Evolutionary conservation across 2,888 invertebrate species (phyloP), one percentile per base, ranked within the genome.

Genomic region (Odontocerum albicorne): DNA sequence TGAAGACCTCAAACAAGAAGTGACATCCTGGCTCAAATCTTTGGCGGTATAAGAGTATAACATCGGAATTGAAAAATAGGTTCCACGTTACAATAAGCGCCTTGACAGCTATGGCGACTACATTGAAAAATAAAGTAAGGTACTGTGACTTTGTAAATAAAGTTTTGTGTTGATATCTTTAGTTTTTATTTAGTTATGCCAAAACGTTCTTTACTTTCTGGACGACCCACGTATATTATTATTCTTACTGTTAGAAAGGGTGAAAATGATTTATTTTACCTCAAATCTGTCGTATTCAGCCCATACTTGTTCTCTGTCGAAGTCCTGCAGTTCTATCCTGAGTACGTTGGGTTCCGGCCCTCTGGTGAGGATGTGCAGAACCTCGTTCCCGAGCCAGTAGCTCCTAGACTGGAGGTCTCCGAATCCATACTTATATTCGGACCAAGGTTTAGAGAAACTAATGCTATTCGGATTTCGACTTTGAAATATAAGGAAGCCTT

Each of bases 371-470:
- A 70, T 67, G 62, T 80, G 73, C 39, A 81, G 72, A 53, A 73
- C 76, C 49, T 82, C 79, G 64, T 82, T 82, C 3, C 83, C 83
- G 60, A 80, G 73, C 83, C 83, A 84, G 63, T 83, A 84, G 61
- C 83, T 81, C 20, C 68, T 67, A 3, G 62, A 38, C 7, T 68
- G 60, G 12, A 81, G 62, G 60, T 74, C 67, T 1, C 84, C 84
- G 63, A 84, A 84, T 2, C 84, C 84, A 19, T 70, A 63, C 50
- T 77, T 80, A 64, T 84, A 84, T 8, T 78, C 74, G 4, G 69
- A 62, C 83, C 83, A 84, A 16, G 72, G 69, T 42, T 74, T 70
- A 59, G 80, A 77, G 62, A 84, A 84, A 63, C 76, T 78, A 45
- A 78, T 72, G 32, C 69, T 68, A 1, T 65, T 64, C 0, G 66